A percentile compares a stretch with the other conserved stretches of the same genome.
phyloP scores from a whole-genome alignment of 1,140 invertebrate species.

The Paralvinella palmiformis region DNA sequence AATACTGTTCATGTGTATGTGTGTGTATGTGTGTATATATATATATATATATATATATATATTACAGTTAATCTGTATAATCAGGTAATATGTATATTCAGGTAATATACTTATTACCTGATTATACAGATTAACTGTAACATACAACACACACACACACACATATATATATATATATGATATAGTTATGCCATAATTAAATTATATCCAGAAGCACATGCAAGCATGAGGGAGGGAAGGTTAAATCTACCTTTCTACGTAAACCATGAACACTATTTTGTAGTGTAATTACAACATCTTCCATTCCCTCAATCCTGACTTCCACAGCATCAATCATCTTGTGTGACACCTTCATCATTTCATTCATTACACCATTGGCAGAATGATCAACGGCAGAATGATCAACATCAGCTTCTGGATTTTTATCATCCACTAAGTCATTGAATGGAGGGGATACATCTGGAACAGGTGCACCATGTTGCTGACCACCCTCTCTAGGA shows the following conservation, averaged over 20 bases:
- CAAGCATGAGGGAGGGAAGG: constrained; percentile 23
- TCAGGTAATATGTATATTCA: no score
- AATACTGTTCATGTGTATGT: background rate
- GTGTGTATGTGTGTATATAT: background rate
- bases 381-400: background rate
- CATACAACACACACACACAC: background rate
- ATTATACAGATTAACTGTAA: background rate
- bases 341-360: constrained; percentile 26
- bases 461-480: background rate
- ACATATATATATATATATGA: background rate
- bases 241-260: constrained; percentile 53
- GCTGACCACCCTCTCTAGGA: constrained; percentile 18
- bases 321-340: constrained; percentile 34
- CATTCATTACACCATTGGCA: constrained; percentile 21
- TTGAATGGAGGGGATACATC: constrained; percentile 2
- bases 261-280: constrained; percentile 55
- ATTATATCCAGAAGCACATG: background rate
- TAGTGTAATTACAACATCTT: constrained; percentile 54
- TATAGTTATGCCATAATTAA: background rate
- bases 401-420: constrained; percentile 5
- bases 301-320: constrained; percentile 53
- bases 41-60: no score
- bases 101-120: background rate
- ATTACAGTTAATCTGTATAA: no score
- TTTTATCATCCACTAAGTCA: background rate